These are phyloP conservation scores for Babylonia areolata DNA, from an alignment of 1,140 invertebrate genomes.

Conservation along the genomic window DNA sequence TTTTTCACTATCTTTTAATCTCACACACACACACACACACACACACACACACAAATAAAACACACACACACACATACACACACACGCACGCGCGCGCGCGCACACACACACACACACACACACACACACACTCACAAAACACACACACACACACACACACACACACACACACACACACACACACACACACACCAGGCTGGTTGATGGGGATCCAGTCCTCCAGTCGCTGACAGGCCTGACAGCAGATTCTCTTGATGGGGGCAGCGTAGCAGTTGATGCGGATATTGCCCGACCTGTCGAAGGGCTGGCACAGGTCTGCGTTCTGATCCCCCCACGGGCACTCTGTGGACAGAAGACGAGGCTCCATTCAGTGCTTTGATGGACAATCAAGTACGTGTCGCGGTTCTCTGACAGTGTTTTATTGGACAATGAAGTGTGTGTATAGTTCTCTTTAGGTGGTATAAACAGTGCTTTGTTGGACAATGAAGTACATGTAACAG, in stretches of 20 bases:
- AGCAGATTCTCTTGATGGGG: slow-evolving; percentile 60
- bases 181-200: slow-evolving; percentile 44
- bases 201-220: slow-evolving; percentile 45
- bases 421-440: too few relatives aligned
- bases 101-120: background rate
- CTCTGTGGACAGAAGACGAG: slow-evolving; percentile 47
- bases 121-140: background rate
- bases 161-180: background rate
- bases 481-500: too few relatives aligned
- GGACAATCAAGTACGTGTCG: too few relatives aligned
- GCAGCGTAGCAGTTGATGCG: slow-evolving; percentile 62
- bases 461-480: too few relatives aligned
- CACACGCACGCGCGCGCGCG: too few relatives aligned
- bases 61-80: too few relatives aligned
- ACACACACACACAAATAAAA: too few relatives aligned
- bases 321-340: slow-evolving; percentile 71
- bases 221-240: slow-evolving; percentile 58
- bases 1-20: too few relatives aligned
- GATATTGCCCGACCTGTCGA: slow-evolving; percentile 45
- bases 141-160: background rate
- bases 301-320: slow-evolving; percentile 60
- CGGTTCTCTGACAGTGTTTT: too few relatives aligned
- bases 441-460: too few relatives aligned
- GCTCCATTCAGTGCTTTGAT: too few relatives aligned
- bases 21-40: too few relatives aligned